phyloP scores from a whole-genome alignment of 2,113 vertebrate genomes.

The Mesoclemmys tuberculata region DNA sequence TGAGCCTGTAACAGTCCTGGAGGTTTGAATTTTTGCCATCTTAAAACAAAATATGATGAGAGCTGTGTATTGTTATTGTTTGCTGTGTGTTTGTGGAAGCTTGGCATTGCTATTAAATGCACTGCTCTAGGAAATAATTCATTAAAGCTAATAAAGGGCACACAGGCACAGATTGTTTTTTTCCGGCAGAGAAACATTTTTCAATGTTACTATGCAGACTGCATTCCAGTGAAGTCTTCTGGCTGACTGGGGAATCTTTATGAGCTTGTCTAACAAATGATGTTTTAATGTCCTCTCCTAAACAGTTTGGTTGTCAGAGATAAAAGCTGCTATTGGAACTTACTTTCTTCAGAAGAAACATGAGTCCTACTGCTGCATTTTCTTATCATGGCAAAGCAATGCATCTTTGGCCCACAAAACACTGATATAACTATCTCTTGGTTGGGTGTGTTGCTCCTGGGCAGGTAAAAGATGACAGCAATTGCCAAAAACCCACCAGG shows the following conservation, averaged over 20 bases:
- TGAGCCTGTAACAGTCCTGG: neutral
- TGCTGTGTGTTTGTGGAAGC: accelerated
- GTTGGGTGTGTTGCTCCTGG: neutral
- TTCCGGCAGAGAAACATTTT: neutral
- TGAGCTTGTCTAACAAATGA: neutral
- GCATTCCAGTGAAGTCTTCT: neutral
- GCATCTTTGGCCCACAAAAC: neutral
- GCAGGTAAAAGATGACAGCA: neutral
- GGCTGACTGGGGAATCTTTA: neutral
- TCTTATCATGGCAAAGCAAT: neutral
- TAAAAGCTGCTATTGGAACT: neutral
- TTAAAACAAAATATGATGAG: neutral
- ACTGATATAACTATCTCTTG: neutral
- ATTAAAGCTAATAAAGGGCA: neutral
- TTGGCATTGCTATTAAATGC: accelerated
- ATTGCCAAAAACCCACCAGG: neutral
- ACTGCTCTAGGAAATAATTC: neutral
- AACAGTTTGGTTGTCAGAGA: neutral
- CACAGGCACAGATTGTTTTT: neutral
- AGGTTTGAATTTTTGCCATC: neutral
- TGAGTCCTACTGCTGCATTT: neutral
- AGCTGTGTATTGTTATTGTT: neutral
- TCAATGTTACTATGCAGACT: neutral
- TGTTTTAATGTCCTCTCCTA: neutral
- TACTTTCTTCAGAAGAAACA: neutral